phyloP scores from a whole-genome alignment of 64 coral and sea anemone genomes.

The Dendronephthya gigantea region DNA sequence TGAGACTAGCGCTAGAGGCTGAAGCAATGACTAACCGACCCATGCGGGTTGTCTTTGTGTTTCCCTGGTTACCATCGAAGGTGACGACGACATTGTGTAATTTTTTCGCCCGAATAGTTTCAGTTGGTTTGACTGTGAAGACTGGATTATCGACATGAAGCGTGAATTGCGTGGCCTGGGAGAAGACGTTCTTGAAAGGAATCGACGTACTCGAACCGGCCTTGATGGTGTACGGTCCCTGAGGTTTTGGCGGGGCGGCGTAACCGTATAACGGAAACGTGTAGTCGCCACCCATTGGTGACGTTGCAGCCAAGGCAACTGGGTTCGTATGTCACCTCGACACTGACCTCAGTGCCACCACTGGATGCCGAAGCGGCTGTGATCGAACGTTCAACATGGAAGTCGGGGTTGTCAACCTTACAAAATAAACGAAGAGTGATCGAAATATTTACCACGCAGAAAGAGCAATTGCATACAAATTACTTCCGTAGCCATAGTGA shows the following conservation, averaged over 20 bases:
- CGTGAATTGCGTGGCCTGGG: constrained; percentile 74
- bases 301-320: constrained; percentile 54
- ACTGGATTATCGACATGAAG: constrained; percentile 72
- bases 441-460: too few species aligned
- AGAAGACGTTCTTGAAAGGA: constrained; percentile 93
- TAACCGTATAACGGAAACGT: constrained; percentile 91
- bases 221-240: constrained; percentile 91
- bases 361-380: constrained; percentile 93
- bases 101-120: constrained; percentile 77
- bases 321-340: constrained; percentile 90
- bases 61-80: constrained; percentile 77
- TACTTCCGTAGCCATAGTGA: too few species aligned
- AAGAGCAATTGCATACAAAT: too few species aligned
- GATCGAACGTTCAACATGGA: constrained; percentile 85
- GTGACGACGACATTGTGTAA: constrained; percentile 78
- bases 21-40: constrained; percentile 76
- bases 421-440: not conserved
- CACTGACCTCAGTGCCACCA: constrained; percentile 85
- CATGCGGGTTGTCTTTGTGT: constrained; percentile 79
- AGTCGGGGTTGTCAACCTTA: constrained; percentile 84
- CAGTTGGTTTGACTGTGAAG: constrained; percentile 82
- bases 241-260: constrained; percentile 78
- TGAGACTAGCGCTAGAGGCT: constrained; percentile 61
- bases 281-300: constrained; percentile 73
- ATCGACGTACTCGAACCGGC: constrained; percentile 64